Conservation (phyloP, 2,888 invertebrate genomes). For the Diadromus collaris region DNA sequence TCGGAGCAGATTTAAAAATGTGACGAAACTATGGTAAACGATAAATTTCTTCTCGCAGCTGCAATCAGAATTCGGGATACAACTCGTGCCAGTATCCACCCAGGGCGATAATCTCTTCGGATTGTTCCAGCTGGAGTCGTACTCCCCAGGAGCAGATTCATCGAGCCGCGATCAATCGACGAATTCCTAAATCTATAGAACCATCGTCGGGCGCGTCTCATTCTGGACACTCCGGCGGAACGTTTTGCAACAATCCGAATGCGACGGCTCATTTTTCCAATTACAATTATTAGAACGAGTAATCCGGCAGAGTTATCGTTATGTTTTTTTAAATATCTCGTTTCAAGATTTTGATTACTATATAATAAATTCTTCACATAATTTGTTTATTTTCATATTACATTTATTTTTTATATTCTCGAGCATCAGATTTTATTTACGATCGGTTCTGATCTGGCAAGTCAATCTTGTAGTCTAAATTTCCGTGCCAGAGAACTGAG, state of each 20-base stretch:
- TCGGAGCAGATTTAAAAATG: background rate
- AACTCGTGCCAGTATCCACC: background rate
- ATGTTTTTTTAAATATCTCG: background rate
- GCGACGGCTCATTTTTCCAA: background rate
- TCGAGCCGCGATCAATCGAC: background rate
- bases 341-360: background rate
- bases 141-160: background rate
- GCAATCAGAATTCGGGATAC: background rate
- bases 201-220: background rate
- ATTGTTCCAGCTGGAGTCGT: background rate
- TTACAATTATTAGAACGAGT: background rate
- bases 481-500: background rate
- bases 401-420: too few species aligned
- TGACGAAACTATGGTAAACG: background rate
- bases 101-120: background rate
- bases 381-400: too few species aligned
- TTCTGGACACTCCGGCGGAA: background rate
- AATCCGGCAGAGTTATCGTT: background rate
- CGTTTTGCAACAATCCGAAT: background rate
- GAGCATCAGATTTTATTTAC: too few species aligned
- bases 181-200: background rate
- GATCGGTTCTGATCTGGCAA: background rate
- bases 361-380: too few species aligned
- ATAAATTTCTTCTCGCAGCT: background rate
- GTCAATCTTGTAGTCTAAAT: background rate